Base-by-base conservation (phyloP, 2,113 vertebrate genomes). In the Oenanthe oenanthe region DNA sequence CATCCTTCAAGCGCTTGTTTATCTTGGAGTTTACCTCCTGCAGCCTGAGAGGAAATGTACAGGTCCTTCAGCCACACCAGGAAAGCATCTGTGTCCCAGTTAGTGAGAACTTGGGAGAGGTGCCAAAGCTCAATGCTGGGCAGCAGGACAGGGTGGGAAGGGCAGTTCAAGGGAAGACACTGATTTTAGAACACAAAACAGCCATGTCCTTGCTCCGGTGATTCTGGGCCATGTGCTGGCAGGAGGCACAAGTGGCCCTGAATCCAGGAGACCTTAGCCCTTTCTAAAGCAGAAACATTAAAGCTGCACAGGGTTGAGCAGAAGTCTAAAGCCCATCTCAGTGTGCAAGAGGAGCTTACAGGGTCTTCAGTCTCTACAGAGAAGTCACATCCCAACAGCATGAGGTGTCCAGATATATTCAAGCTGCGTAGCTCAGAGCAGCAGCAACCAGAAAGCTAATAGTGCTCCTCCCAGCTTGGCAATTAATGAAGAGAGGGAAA, bases 21-120 rank as follows among this genome's bases (percentile, higher is more conserved):
- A 99, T 99, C 99, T 99, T 99, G 72, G 99, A 99, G 93, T 99
- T 99, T 83, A 99, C 99, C 96, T 99, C 99, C 95, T 99, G 99
- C 85, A 99, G 97, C 94, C 99, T 99, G 96, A 54, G 75, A 86
- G 65, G 67, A 77, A 95, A 74, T 19, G 50, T 72, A 93, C 10
- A n/a, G 57, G 20, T 81, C 72, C 26, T 85, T 91, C 66, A 95
- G 86, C n/a, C 62, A 63, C 36, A 77, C 5, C 7, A 77, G 51
- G 60, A 73, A 80, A 63, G 22, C 8, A 5, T 31, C 63, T 40
- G 36, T 17, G 9, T 36, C 53, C 43, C 76, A 81, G 70, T 42
- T 19, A 78, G 48, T 10, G 5, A 40, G 40, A 77, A 60, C 43
- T 14, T 21, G 16, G 40, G 38, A 89, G 20, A 92, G 31, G 22